Base-by-base conservation (phyloP, 2,888 invertebrate species). In the Gymnocheta viridis region DNA sequence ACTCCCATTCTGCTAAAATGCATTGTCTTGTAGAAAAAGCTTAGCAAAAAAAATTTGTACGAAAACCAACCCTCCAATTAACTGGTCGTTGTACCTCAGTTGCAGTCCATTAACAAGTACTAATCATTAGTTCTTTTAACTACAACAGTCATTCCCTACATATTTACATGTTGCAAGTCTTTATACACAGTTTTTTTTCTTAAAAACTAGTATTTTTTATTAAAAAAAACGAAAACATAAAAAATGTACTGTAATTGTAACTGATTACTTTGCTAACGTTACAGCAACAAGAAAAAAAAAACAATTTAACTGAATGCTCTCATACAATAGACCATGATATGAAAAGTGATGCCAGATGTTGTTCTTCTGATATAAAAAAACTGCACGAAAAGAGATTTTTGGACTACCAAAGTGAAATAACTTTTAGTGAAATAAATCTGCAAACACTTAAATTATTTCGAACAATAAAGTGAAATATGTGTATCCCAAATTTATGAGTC, bases 91-190 rank as follows among this genome's bases (percentile, higher is more conserved):
- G 80, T 60, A 67, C 67, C 41, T 29, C 24, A 44, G 73, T 51
- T 58, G 66, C 56, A 60, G 24, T 44, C 60, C 35, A 74, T 74
- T 81, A 74, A 62, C 81, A 81, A 69, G 35, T 74, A 69, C 60
- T 74, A 69, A 74, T 81, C 81, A 81, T 69, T 69, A 74, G 41
- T 74, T 67, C 70, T 70, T 72, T 64, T 24, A 70, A 41, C 69
- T 44, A 17, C 69, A 51, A 69, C 47, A 69, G 24, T 19, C 7
- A 67, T 58, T 58, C 27, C 38, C 24, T 2, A 56, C 29, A 56
- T 41, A 41, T 29, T 44, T 24, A 32, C 17, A 78, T 70, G 70
- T 51, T 74, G 41, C 67, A 49, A 58, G 47, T 51, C 14, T 17
- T n/a, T n/a, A n/a, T 79, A n/a, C 1, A 44, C 56, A 49, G 12